phyloP scores from a whole-genome alignment of 2,888 invertebrate species.

The Cetonia aurata region DNA sequence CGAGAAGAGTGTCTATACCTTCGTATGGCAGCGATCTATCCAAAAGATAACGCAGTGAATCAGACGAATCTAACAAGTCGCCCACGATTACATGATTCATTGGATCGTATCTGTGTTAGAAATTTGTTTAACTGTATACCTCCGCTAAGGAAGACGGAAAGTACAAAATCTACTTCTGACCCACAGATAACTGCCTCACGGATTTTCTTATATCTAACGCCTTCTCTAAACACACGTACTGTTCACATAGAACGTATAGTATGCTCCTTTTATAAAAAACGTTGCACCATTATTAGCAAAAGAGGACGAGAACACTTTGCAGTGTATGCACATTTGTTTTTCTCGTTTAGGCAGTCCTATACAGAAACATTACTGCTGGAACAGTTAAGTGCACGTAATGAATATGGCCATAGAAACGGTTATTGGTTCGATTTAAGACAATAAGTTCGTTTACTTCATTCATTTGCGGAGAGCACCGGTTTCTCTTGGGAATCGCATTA shows the following conservation, averaged over 20 bases:
- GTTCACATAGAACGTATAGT: not conserved
- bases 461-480: slow-evolving; percentile 29
- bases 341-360: not conserved
- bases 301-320: slow-evolving; percentile 20
- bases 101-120: slow-evolving; percentile 30
- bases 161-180: slow-evolving; percentile 25
- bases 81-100: slow-evolving; percentile 38
- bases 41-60: slow-evolving; percentile 29
- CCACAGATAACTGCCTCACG: not conserved
- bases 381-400: slow-evolving; percentile 40
- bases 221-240: not conserved
- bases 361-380: slow-evolving; percentile 3
- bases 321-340: slow-evolving; percentile 22
- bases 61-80: slow-evolving; percentile 36
- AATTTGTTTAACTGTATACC: slow-evolving; percentile 16
- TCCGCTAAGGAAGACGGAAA: slow-evolving; percentile 1
- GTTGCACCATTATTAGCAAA: slow-evolving; percentile 4
- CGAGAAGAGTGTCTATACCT: slow-evolving; percentile 7
- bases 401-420: slow-evolving; percentile 34
- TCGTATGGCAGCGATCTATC: slow-evolving; percentile 16
- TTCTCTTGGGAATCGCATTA: slow-evolving; percentile 19
- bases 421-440: slow-evolving; percentile 31
- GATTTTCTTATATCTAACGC: not conserved
- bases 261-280: slow-evolving; percentile 20
- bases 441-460: slow-evolving; percentile 22